These are phyloP conservation scores for Caenorhabditis sinica DNA, from an alignment of 2,888 invertebrate species.

Conservation along the genomic window DNA sequence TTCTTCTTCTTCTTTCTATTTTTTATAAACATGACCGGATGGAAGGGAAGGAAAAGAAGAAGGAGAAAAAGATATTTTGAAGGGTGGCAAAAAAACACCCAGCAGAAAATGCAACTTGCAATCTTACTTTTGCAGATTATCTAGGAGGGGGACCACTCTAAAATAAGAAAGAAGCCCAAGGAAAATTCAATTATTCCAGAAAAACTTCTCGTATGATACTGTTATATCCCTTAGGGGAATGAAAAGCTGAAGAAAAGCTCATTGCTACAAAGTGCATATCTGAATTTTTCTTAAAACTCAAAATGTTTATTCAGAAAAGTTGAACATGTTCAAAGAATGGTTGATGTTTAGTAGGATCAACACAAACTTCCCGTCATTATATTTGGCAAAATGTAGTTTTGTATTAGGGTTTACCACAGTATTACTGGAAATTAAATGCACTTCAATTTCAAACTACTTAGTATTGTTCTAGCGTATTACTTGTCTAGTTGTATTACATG, in stretches of 20 bases:
- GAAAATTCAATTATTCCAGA: too few species aligned
- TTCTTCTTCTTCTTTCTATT: background rate
- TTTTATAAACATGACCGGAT: constrained; percentile 15
- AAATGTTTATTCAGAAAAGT: too few species aligned
- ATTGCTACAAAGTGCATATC: too few species aligned
- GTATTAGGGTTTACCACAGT: background rate
- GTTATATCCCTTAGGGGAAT: too few species aligned
- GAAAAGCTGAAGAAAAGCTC: too few species aligned
- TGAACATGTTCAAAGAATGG: too few species aligned
- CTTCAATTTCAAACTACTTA: constrained; percentile 7
- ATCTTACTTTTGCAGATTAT: too few species aligned
- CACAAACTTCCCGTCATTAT: background rate
- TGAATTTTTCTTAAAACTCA: too few species aligned
- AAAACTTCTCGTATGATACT: too few species aligned
- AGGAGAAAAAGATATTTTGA: background rate
- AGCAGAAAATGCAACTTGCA: background rate
- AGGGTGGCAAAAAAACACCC: background rate
- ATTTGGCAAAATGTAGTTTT: background rate
- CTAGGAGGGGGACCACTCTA: too few species aligned
- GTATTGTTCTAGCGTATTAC: background rate
- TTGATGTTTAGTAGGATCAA: background rate
- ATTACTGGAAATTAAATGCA: background rate
- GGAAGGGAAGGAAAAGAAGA: background rate
- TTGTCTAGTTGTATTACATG: background rate
- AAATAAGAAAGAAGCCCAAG: too few species aligned